These are phyloP conservation scores for Drosophila carrolli DNA, from an alignment of 1,140 invertebrate genomes.

Conservation along the genomic window DNA sequence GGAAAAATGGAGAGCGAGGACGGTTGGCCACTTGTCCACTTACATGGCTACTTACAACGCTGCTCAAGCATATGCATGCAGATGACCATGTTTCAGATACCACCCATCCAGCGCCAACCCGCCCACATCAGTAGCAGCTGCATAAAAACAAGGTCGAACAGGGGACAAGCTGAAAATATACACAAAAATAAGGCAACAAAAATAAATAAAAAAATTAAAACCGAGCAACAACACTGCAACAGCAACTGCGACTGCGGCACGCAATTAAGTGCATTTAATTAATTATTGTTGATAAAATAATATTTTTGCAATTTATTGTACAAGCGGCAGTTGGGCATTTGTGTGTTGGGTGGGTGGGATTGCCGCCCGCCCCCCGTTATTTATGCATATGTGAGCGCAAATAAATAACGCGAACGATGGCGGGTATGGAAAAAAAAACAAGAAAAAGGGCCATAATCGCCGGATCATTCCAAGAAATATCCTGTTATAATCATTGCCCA, in stretches of 20 bases:
- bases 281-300: slow-evolving; percentile 84
- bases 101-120: neutral
- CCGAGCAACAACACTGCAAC: slow-evolving; percentile 8
- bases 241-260: slow-evolving; percentile 65
- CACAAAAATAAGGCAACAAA: slow-evolving; percentile 20
- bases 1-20: neutral
- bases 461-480: neutral
- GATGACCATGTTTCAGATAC: slow-evolving; percentile 64
- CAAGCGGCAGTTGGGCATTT: slow-evolving; percentile 45
- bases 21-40: slow-evolving; percentile 64
- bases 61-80: slow-evolving; percentile 80
- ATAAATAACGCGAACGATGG: slow-evolving; percentile 64
- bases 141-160: slow-evolving; percentile 44
- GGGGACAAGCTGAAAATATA: slow-evolving; percentile 33
- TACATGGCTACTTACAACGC: slow-evolving; percentile 78
- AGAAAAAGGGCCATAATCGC: neutral
- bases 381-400: slow-evolving; percentile 75
- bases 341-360: slow-evolving; percentile 19
- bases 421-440: slow-evolving; percentile 14
- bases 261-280: slow-evolving; percentile 83
- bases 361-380: slow-evolving; percentile 41
- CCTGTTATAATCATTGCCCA: no score
- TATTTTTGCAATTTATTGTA: slow-evolving; percentile 83
- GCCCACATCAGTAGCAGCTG: slow-evolving; percentile 48
- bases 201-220: slow-evolving; percentile 10